Base-by-base conservation (phyloP, 2,797 vertebrate genomes). In the Centroberyx gerrardi region DNA sequence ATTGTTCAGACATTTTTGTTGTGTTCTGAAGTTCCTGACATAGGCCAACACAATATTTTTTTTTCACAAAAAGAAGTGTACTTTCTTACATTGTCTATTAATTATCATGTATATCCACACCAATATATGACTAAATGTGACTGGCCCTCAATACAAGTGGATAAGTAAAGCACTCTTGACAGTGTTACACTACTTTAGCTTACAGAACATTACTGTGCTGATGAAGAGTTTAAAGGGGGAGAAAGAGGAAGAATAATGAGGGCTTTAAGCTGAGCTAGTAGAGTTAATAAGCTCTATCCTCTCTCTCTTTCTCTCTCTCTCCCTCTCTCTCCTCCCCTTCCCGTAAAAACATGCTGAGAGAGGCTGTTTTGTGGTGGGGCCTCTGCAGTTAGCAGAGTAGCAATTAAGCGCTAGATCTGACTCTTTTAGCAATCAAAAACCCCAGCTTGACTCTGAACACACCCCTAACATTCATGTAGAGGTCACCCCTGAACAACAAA, bases 321-420 rank as follows among this genome's bases (percentile, higher is more conserved):
- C 28, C 58, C 51, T 76, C 44, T 61, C 49, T 66, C 38, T 42
- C 59, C 59, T 61, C 17, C 46, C 44, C 14, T 85, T 86, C 82
- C 74, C 40, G 62, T 85, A 83, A 88, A 87, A 90, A 87, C 82
- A 76, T 87, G 88, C 88, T 90, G 87, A 90, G 83, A 66, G 62
- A 86, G 78, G 84, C 83, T 15, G 79, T 83, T 91, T 77, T 78
- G 83, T 54, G 82, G 86, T 31, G 17, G 48, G 74, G 76, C 74
- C 85, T 76, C 54, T 74, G 67, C 75, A 86, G 72, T 68, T 48
- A 22, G 48, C 74, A 85, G 84, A 90, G 87, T 85, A 81, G 89
- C 85, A 88, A 92, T 90, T 90, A 91, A 83, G 68, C 76, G 58
- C 72, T 83, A 78, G 60, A 85, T 85, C 80, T 18, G 67, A 82